Percentiles rank a stretch among this genome's conserved stretches.
phyloP scores from a whole-genome alignment of 2,888 invertebrate genomes.

The Clepsis dumicolana region DNA sequence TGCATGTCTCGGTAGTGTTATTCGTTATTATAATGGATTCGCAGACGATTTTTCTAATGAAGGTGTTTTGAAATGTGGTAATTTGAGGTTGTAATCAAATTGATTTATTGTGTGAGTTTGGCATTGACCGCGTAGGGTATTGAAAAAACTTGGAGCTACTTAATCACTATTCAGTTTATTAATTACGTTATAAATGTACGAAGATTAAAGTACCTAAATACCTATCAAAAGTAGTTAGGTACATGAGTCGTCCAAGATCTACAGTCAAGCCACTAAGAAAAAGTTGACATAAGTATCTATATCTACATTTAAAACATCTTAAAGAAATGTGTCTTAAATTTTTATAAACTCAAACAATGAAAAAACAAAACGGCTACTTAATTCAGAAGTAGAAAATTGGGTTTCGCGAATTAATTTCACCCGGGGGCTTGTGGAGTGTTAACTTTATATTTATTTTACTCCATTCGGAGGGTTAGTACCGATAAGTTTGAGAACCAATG shows the following conservation, averaged over 20 bases:
- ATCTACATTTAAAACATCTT: neutral
- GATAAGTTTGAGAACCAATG: constrained; percentile 33
- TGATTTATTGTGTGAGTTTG: constrained; percentile 30
- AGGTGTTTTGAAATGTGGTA: constrained; percentile 44
- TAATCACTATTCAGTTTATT: too few relatives aligned
- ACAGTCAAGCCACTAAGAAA: neutral
- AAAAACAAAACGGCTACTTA: constrained; percentile 26
- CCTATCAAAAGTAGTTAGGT: neutral
- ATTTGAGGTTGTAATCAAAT: constrained; percentile 35
- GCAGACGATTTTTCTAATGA: constrained; percentile 49
- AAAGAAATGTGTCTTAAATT: neutral
- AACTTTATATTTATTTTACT: constrained; percentile 32
- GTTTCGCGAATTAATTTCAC: constrained; percentile 28
- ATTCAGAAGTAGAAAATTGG: constrained; percentile 29
- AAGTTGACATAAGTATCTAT: neutral
- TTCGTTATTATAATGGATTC: constrained; percentile 49
- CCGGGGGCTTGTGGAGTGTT: constrained; percentile 22
- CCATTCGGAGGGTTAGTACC: neutral
- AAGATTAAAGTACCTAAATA: neutral
- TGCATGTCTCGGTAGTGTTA: constrained; percentile 41
- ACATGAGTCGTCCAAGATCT: neutral
- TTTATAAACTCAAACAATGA: constrained; percentile 6
- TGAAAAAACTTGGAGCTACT: neutral
- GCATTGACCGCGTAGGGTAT: constrained; percentile 3
- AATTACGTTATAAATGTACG: too few relatives aligned